These are phyloP conservation scores for Drosophila paranaensis DNA, from an alignment of 2,888 invertebrate genomes.

Conservation along the genomic window DNA sequence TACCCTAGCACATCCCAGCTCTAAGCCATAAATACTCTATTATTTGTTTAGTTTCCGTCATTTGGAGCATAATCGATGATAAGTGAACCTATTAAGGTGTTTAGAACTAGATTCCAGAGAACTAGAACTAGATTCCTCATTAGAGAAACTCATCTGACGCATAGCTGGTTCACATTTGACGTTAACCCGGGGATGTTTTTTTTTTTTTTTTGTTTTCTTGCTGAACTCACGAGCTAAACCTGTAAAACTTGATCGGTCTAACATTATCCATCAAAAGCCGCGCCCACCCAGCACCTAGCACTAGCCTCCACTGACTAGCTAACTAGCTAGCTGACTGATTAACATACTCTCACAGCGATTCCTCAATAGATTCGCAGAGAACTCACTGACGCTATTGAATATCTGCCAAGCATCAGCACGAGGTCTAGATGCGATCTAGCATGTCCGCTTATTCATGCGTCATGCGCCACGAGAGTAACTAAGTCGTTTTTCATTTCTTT, in stretches of 20 bases:
- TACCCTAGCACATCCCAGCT: background rate
- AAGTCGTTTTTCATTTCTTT: background rate
- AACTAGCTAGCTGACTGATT: conserved; percentile 7
- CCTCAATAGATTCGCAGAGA: background rate
- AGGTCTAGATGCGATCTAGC: conserved; percentile 3
- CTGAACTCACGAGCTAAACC: conserved; percentile 35
- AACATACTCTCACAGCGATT: background rate
- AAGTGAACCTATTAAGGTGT: background rate
- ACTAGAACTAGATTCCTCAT: too few species aligned
- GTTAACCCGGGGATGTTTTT: conserved; percentile 22
- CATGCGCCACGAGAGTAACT: conserved; percentile 3
- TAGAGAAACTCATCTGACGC: conserved; percentile 23
- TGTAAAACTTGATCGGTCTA: conserved; percentile 44
- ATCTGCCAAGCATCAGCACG: conserved; percentile 1
- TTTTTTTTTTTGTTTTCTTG: conserved; percentile 5
- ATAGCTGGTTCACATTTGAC: conserved; percentile 11
- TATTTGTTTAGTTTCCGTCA: background rate
- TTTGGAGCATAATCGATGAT: background rate
- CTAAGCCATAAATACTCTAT: background rate
- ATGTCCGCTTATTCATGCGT: conserved; percentile 3
- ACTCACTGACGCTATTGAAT: background rate
- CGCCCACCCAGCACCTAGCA: conserved; percentile 25
- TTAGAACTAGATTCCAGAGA: conserved; percentile 8
- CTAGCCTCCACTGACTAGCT: conserved; percentile 2
- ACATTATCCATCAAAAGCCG: conserved; percentile 36